A percentile compares a stretch with the other conserved stretches of the same genome.
These are phyloP conservation scores for Eubasilissa splendida DNA, from an alignment of 2,888 invertebrate genomes.

Conservation along the genomic window DNA sequence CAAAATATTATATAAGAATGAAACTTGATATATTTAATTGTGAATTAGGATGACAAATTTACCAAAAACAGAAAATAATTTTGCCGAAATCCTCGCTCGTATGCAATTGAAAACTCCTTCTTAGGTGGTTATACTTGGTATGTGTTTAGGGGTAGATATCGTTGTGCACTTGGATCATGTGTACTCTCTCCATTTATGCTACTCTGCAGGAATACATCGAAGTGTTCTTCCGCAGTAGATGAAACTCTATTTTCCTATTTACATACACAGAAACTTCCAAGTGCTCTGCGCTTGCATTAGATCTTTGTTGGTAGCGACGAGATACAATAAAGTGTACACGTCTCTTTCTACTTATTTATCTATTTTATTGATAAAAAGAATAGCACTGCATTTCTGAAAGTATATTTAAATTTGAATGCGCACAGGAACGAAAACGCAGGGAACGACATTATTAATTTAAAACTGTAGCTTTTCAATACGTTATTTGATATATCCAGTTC, in stretches of 20 bases:
- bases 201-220: constrained; percentile 25
- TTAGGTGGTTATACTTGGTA: not conserved
- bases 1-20: too few relatives aligned
- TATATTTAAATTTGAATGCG: not conserved
- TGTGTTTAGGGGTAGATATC: not conserved
- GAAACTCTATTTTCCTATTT: constrained; percentile 48
- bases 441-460: not conserved
- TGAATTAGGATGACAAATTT: too few relatives aligned
- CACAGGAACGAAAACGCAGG: not conserved
- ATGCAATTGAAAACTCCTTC: not conserved
- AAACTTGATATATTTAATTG: too few relatives aligned
- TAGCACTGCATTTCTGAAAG: not conserved
- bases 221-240: constrained; percentile 32
- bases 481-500: too few relatives aligned
- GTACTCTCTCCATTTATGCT: constrained; percentile 3
- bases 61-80: too few relatives aligned
- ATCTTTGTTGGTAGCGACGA: constrained; percentile 39
- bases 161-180: constrained; percentile 7
- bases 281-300: constrained; percentile 29
- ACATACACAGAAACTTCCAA: constrained; percentile 23
- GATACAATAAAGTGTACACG: constrained; percentile 23
- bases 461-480: too few relatives aligned
- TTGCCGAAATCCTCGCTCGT: too few relatives aligned
- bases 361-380: constrained; percentile 4
- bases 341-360: not conserved